phyloP scores from a whole-genome alignment of 2,888 invertebrate genomes.

The Macrophya annulata region DNA sequence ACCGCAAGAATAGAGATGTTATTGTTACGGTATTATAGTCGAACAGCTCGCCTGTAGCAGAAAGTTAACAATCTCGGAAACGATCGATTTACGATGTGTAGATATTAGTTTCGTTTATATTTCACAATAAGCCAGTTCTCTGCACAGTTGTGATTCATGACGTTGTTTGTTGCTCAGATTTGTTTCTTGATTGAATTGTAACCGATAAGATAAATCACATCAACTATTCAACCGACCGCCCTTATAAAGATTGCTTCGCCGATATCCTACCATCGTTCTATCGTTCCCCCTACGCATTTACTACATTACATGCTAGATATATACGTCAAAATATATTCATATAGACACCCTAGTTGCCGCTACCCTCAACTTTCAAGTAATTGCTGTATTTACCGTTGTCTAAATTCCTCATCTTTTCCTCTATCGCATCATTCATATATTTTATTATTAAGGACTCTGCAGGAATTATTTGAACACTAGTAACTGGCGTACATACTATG shows the following conservation, averaged over 20 bases:
- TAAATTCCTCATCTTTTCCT: constrained; percentile 28
- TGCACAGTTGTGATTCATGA: constrained; percentile 45
- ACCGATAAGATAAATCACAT: constrained; percentile 54
- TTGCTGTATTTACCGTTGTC: constrained; percentile 40
- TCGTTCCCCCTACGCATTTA: constrained; percentile 30
- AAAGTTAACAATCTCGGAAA: constrained; percentile 1
- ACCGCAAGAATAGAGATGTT: neutral
- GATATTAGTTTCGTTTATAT: constrained; percentile 41
- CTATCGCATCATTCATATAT: neutral
- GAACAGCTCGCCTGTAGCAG: neutral
- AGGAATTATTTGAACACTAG: neutral
- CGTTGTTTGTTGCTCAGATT: constrained; percentile 47
- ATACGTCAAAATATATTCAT: constrained; percentile 26
- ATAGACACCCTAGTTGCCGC: constrained; percentile 29
- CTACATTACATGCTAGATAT: constrained; percentile 17
- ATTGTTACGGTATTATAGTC: neutral
- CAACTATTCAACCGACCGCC: constrained; percentile 51
- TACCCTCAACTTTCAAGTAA: constrained; percentile 33
- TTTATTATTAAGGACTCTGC: neutral
- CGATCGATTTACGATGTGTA: constrained; percentile 24
- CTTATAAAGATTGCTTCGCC: constrained; percentile 35
- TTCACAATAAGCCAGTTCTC: constrained; percentile 39
- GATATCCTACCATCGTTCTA: constrained; percentile 34
- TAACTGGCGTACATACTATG: neutral
- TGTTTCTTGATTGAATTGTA: constrained; percentile 52